Base-by-base conservation (phyloP, 2,888 invertebrate genomes). In the Drosophila conformis region DNA sequence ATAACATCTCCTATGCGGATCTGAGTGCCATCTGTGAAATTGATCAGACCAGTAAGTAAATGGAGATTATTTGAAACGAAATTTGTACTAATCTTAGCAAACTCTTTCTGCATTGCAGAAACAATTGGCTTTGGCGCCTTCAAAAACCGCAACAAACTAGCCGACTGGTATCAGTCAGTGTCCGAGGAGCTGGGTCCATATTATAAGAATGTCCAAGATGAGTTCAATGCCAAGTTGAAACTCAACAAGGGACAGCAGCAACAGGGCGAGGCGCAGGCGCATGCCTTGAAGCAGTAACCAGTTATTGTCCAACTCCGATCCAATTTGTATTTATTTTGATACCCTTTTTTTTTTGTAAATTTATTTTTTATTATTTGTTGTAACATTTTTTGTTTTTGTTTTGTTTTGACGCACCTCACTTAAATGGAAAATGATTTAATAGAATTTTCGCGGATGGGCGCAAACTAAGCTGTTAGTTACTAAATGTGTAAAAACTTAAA, bases 11-110 rank as follows among this genome's bases (percentile, higher is more conserved):
- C 2, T 95, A 96, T 46, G 97, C 97, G 0, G 97, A 97, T 91
- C 92, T 97, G 65, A 93, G 96, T 78, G 96, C 96, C 2, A 95
- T 95, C 18, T 96, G 96, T 82, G 97, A 97, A 93, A 91, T 97
- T 67, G 97, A 97, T 91, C 96, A 97, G 92, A 95, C 96, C 65
- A 94, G 96, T 96, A 93, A 94, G 83, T 61, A 46, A 10, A 1
- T 25, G 13, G 15, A 25, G 46, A 15, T 8, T 15, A 46, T 15
- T 46, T 15, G 0, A 13, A 15, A 15, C 0, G 8, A 10, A 25
- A 29, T 1, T 11, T 2, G 29, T 31, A 29, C 5, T 42, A 42
- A 68, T 49, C 46, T 57, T 58, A 38, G 21, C 11, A 5, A 27
- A 27, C 5, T 42, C 2, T 62, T 31, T 33, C 25, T 6, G 11